Evolutionary conservation across 2,797 vertebrate species (phyloP).

Genomic region (Cryptoblepharus egeriae): DNA sequence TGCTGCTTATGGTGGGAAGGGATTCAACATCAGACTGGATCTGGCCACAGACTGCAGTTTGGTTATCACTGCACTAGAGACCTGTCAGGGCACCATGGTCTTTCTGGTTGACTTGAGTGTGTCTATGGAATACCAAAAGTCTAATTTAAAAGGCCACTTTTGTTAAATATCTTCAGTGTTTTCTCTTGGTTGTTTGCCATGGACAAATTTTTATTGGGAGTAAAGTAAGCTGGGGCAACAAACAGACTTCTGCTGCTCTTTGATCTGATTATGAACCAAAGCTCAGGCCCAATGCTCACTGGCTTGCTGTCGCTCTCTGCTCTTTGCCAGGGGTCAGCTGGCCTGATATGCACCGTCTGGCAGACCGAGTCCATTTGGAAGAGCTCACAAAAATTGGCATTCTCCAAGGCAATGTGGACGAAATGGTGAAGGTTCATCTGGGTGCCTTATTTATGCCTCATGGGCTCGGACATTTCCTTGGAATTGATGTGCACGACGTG

Average conservation of each 20-base stretch:
- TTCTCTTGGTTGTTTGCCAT: no score
- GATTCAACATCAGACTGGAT: no score
- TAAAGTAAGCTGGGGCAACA: constrained; percentile 1
- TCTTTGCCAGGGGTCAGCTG: constrained; percentile 86
- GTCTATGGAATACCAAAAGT: no score
- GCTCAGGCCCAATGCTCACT: constrained; percentile 41
- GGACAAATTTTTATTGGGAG: constrained; percentile 7
- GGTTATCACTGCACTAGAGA: no score
- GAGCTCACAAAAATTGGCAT: constrained; percentile 88
- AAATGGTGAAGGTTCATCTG: constrained; percentile 92
- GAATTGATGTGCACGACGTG: constrained; percentile 95
- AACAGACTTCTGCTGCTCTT: not conserved
- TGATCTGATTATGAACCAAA: constrained; percentile 2
- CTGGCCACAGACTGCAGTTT: no score
- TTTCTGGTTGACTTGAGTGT: no score
- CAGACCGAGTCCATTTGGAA: constrained; percentile 91
- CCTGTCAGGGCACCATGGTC: no score
- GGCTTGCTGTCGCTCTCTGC: constrained; percentile 41
- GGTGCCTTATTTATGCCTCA: constrained; percentile 97
- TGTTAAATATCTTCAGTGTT: not conserved
- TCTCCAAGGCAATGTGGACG: constrained; percentile 85
- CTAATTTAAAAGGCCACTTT: not conserved
- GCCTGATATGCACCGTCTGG: constrained; percentile 93
- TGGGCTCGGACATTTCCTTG: constrained; percentile 94
- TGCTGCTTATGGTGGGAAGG: no score